Conservation (phyloP, 2,113 vertebrate genomes). For the Corythornis madagascariensis region DNA sequence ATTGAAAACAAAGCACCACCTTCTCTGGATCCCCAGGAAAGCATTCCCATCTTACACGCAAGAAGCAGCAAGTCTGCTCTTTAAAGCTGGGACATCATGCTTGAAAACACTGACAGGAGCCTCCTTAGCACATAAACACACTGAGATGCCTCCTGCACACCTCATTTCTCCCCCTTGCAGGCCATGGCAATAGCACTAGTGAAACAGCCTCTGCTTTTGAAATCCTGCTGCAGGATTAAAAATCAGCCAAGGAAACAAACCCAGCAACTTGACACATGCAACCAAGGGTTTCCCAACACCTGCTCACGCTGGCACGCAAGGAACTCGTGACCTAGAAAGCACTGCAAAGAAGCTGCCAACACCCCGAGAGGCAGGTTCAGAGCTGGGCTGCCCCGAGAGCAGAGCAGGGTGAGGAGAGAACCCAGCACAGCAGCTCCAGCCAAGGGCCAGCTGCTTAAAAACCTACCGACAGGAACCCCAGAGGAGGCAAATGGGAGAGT, state of each 20-base stretch:
- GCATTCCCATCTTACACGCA: not conserved
- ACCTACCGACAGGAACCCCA: not conserved
- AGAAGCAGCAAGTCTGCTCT: not conserved
- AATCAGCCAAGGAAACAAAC: slow-evolving; percentile 18
- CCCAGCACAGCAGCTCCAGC: not conserved
- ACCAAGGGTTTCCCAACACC: slow-evolving; percentile 44
- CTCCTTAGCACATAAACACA: not conserved
- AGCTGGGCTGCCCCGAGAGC: not conserved
- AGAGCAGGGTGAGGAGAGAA: not conserved
- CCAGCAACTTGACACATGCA: slow-evolving; percentile 6
- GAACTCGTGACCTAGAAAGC: slow-evolving; percentile 43
- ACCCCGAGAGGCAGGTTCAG: not conserved
- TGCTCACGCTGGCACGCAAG: not conserved
- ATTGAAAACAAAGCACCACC: not conserved
- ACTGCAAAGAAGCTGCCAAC: not conserved
- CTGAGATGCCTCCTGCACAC: not conserved
- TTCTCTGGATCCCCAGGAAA: not conserved
- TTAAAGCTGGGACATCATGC: not conserved
- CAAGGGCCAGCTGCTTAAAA: not conserved
- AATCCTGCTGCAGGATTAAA: slow-evolving; percentile 3
- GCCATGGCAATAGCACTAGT: not conserved
- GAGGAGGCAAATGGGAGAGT: not conserved
- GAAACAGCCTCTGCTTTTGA: slow-evolving; percentile 12
- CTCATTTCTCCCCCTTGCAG: not conserved
- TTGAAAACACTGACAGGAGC: not conserved